Percentiles rank a stretch among this genome's conserved stretches.
Evolutionary conservation across 2,113 vertebrate species (phyloP).

Genomic region (Marmota flaviventris): DNA sequence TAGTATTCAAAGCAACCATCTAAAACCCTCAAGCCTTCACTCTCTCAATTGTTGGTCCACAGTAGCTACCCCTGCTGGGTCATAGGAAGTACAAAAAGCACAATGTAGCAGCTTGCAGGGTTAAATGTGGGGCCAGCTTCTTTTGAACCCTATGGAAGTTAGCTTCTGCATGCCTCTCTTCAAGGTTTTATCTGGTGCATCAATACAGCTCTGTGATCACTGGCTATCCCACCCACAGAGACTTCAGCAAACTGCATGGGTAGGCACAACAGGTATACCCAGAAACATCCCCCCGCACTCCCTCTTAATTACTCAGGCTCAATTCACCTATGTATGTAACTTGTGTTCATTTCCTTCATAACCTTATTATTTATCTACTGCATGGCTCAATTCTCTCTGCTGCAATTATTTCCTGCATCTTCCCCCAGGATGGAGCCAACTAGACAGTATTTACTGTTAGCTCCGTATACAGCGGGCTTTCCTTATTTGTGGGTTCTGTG

Average conservation of each 20-base stretch:
- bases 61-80: background rate
- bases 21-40: background rate
- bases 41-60: background rate
- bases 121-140: background rate
- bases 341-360: background rate
- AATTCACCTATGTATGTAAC: background rate
- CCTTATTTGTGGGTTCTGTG: background rate
- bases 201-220: background rate
- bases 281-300: background rate
- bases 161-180: background rate
- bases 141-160: background rate
- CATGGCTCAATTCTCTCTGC: background rate
- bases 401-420: background rate
- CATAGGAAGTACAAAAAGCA: background rate
- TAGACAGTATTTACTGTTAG: background rate
- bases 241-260: background rate
- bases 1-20: background rate
- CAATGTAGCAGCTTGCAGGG: background rate
- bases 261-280: background rate
- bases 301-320: background rate
- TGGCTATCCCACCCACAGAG: no score
- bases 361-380: background rate
- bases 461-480: background rate
- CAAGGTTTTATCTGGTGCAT: background rate
- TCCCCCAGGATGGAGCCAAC: background rate